Percentiles rank a stretch among this genome's conserved stretches.
phyloP scores from a whole-genome alignment of 92 coral and sea anemone genomes.

The Palythoa grandis region DNA sequence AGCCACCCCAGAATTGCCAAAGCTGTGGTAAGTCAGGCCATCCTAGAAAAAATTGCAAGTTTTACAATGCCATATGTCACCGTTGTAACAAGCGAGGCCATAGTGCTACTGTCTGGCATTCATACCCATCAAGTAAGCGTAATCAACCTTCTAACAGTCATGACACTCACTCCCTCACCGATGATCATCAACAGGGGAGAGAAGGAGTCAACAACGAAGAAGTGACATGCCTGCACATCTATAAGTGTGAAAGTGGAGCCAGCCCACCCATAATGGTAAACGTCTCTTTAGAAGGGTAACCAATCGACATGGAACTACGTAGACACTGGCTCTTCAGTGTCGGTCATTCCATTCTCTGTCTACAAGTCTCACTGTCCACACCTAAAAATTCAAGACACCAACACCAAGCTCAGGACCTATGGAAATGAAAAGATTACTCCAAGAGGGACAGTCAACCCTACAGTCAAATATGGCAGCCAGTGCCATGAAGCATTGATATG shows the following conservation, averaged over 20 bases:
- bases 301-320: conserved; percentile 37
- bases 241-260: too few species aligned
- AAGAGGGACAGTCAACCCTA: conserved; percentile 6
- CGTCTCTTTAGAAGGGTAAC: conserved; percentile 6
- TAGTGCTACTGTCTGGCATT: too few species aligned
- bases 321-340: conserved; percentile 37
- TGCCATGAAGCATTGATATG: conserved; percentile 23
- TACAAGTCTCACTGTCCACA: not conserved
- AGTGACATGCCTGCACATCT: too few species aligned
- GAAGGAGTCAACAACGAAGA: conserved; percentile 10
- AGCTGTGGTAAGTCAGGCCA: too few species aligned
- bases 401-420: conserved; percentile 3
- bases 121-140: too few species aligned
- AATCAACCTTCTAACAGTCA: too few species aligned
- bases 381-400: not conserved
- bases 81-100: too few species aligned
- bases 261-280: conserved; percentile 24
- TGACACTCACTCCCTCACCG: too few species aligned
- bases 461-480: conserved; percentile 2
- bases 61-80: too few species aligned
- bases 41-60: too few species aligned
- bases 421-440: not conserved
- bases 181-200: too few species aligned
- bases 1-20: too few species aligned
- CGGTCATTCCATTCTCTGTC: conserved; percentile 8